These are phyloP conservation scores for Tanypteryx hageni DNA, from an alignment of 2,888 invertebrate species.

Conservation along the genomic window DNA sequence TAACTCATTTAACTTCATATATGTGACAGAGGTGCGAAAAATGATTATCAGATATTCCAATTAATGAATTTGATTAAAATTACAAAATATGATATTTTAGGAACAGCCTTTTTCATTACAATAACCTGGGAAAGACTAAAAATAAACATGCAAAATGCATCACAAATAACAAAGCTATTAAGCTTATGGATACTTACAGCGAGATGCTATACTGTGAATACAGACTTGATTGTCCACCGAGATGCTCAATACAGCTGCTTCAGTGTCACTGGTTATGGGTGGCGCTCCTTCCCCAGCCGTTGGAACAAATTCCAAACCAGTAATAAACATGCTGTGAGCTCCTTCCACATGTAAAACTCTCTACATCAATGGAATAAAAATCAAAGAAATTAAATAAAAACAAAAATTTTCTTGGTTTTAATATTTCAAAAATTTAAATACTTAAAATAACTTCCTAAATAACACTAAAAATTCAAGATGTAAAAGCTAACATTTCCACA, in stretches of 20 bases:
- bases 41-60: too few relatives aligned
- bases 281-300: slow-evolving; percentile 80
- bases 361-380: slow-evolving; percentile 75
- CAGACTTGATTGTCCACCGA: slow-evolving; percentile 96
- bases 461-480: background rate
- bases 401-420: too few relatives aligned
- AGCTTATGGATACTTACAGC: slow-evolving; percentile 80
- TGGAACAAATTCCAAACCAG: slow-evolving; percentile 95
- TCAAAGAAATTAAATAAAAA: slow-evolving; percentile 47
- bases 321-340: slow-evolving; percentile 98
- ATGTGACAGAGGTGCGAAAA: too few relatives aligned
- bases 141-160: slow-evolving; percentile 42
- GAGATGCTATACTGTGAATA: slow-evolving; percentile 89
- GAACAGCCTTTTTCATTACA: too few relatives aligned
- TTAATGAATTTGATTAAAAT: too few relatives aligned
- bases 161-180: slow-evolving; percentile 62
- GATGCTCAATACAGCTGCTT: slow-evolving; percentile 94
- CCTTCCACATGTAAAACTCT: slow-evolving; percentile 88
- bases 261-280: slow-evolving; percentile 84
- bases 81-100: too few relatives aligned
- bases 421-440: background rate
- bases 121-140: too few relatives aligned
- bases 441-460: background rate
- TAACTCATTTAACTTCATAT: too few relatives aligned
- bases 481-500: too few relatives aligned